Evolutionary conservation across 2,113 vertebrate species (phyloP).

Genomic region (Mus musculus): DNA sequence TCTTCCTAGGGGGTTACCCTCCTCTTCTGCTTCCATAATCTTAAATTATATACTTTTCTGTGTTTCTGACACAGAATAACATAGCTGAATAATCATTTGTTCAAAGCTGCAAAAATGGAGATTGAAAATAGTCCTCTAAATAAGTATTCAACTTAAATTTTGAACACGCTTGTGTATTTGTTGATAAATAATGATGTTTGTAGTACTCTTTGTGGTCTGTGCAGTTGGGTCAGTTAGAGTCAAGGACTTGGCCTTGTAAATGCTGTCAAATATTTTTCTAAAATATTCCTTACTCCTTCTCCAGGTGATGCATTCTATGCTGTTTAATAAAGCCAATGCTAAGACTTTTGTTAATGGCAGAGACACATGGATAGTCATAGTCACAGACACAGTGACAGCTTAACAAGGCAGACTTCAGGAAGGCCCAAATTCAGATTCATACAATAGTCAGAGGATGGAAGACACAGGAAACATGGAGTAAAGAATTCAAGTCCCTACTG

Average conservation of each 20-base stretch:
- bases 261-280: not conserved
- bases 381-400: not conserved
- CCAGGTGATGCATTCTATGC: not conserved
- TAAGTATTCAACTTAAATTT: not conserved
- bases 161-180: not conserved
- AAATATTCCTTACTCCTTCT: not conserved
- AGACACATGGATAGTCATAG: not conserved
- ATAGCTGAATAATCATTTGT: not conserved
- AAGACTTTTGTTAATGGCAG: not conserved
- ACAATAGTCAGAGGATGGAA: not conserved
- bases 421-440: not conserved
- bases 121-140: not conserved
- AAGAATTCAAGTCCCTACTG: not conserved
- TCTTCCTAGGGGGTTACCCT: too few relatives aligned
- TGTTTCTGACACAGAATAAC: not conserved
- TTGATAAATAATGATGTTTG: not conserved
- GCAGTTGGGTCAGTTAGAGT: not conserved
- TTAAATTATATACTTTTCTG: not conserved
- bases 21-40: not conserved
- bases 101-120: not conserved
- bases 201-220: not conserved
- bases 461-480: not conserved
- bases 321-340: not conserved
- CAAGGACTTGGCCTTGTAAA: not conserved
- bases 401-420: not conserved